These are phyloP conservation scores for Heteronetta atricapilla DNA, from an alignment of 2,113 vertebrate genomes.

Conservation along the genomic window DNA sequence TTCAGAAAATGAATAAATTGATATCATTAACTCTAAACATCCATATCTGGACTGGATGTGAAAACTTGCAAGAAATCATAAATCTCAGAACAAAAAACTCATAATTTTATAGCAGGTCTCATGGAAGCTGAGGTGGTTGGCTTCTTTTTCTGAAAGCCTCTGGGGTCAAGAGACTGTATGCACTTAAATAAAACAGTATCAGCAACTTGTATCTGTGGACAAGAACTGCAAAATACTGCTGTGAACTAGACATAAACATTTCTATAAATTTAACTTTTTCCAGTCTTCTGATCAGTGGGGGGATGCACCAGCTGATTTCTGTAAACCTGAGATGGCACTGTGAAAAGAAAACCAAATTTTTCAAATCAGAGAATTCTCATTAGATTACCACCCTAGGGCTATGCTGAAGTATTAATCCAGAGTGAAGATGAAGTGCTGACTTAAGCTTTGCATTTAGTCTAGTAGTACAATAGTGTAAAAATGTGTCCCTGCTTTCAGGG, in stretches of 20 bases:
- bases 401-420: conserved; percentile 20
- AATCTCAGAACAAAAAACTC: not conserved
- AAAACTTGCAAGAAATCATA: not conserved
- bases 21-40: not conserved
- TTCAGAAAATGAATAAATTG: not conserved
- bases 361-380: not conserved
- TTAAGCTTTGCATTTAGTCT: conserved; percentile 23
- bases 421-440: conserved; percentile 2
- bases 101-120: not conserved
- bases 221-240: fast-evolving
- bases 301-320: not conserved
- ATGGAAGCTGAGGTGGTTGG: not conserved
- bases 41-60: not conserved
- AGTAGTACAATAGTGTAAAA: not conserved
- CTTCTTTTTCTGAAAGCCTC: not conserved
- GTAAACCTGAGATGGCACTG: not conserved
- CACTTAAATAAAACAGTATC: not conserved
- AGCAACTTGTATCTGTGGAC: not conserved
- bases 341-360: not conserved
- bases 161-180: not conserved
- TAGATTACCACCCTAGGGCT: not conserved
- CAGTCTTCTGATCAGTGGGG: not conserved
- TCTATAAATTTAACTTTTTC: not conserved
- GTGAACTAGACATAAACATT: not conserved
- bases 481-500: not conserved